These are phyloP conservation scores for Thyatira batis DNA, from an alignment of 2,888 invertebrate genomes.

Conservation along the genomic window DNA sequence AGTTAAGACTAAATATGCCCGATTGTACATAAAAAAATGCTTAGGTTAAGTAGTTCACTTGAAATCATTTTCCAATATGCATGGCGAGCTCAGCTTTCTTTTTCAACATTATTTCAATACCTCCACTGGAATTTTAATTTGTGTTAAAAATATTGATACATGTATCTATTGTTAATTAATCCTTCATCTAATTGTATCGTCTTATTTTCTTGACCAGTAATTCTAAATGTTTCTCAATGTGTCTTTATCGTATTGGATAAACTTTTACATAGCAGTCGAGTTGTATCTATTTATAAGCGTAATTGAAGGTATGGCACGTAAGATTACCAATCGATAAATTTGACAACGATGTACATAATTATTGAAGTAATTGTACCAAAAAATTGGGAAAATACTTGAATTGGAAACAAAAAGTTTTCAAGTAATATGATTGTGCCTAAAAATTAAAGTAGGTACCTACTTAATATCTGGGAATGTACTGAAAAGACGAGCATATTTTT, in stretches of 20 bases:
- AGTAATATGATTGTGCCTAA: not conserved
- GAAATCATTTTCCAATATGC: conserved; percentile 51
- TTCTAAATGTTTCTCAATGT: not conserved
- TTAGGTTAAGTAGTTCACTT: conserved; percentile 64
- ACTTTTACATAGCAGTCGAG: not conserved
- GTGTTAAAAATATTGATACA: conserved; percentile 6
- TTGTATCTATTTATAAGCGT: not conserved
- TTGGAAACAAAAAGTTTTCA: not conserved
- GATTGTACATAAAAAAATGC: conserved; percentile 54
- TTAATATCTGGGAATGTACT: not conserved
- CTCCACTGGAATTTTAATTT: not conserved
- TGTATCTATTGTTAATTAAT: conserved; percentile 12
- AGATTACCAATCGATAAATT: not conserved
- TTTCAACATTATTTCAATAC: not conserved
- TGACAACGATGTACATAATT: not conserved
- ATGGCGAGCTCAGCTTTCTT: conserved; percentile 31
- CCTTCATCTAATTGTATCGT: conserved; percentile 13
- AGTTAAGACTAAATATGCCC: not conserved
- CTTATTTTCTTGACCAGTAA: not conserved
- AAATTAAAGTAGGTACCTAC: not conserved
- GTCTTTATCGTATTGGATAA: not conserved
- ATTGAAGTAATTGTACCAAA: not conserved
- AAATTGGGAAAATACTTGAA: not conserved
- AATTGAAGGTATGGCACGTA: not conserved
- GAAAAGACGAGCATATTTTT: not conserved